phyloP scores from a whole-genome alignment of 2,797 vertebrate species.

The Morelia viridis region DNA sequence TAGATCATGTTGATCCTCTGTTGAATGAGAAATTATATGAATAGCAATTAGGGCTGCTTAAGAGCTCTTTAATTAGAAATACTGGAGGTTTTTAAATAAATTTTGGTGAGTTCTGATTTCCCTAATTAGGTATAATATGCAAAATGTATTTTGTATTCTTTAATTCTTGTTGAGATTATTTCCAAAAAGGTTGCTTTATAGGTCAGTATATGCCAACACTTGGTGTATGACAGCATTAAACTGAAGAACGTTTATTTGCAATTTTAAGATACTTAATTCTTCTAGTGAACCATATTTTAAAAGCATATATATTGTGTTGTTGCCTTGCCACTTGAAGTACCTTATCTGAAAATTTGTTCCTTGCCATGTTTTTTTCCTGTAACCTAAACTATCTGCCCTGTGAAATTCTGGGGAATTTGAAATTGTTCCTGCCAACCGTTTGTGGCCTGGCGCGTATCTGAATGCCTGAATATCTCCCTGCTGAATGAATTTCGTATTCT shows the following conservation, averaged over 20 bases:
- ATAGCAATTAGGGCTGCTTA: not conserved
- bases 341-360: constrained; percentile 94
- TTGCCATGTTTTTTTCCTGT: constrained; percentile 97
- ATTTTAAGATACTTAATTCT: constrained; percentile 64
- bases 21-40: not conserved
- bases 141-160: not conserved
- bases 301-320: constrained; percentile 72
- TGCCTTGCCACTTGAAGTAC: constrained; percentile 78
- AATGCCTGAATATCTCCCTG: constrained; percentile 91
- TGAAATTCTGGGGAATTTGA: constrained; percentile 94
- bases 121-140: not conserved
- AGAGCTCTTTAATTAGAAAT: constrained; percentile 13
- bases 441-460: constrained; percentile 89
- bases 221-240: constrained; percentile 56
- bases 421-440: constrained; percentile 93
- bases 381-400: constrained; percentile 95
- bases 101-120: not conserved
- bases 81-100: not conserved
- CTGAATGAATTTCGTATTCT: constrained; percentile 93
- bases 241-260: constrained; percentile 14
- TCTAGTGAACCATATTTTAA: constrained; percentile 34
- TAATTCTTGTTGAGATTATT: constrained; percentile 26
- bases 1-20: not conserved
- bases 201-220: constrained; percentile 45
- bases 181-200: constrained; percentile 48